Conservation (phyloP, 1,140 invertebrate species). For the Nebria ingens region DNA sequence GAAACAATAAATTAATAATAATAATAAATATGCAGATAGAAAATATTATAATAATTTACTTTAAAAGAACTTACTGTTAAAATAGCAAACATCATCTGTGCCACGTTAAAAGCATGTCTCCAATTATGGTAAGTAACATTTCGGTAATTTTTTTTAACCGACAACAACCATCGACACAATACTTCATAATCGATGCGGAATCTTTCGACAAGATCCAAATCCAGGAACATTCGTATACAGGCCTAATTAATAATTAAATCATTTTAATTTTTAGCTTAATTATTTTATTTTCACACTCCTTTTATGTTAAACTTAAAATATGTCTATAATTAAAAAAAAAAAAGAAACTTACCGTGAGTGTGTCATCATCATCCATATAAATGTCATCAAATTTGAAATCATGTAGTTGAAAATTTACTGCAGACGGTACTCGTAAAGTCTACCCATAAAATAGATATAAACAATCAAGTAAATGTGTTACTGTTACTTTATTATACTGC, state of each 20-base stretch:
- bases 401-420: constrained; percentile 69
- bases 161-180: constrained; percentile 80
- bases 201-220: constrained; percentile 78
- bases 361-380: constrained; percentile 73
- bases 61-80: constrained; percentile 73
- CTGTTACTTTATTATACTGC: too few relatives aligned
- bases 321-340: neutral
- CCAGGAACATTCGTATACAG: constrained; percentile 83
- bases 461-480: constrained; percentile 11
- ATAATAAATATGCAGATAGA: neutral
- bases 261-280: too few relatives aligned
- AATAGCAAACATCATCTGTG: constrained; percentile 94
- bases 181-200: constrained; percentile 87
- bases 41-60: constrained; percentile 8
- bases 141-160: constrained; percentile 94
- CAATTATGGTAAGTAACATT: constrained; percentile 96
- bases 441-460: too few relatives aligned
- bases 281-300: too few relatives aligned
- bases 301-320: too few relatives aligned
- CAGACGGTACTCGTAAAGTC: constrained; percentile 68
- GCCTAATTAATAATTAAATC: too few relatives aligned
- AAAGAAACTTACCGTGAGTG: constrained; percentile 48
- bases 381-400: constrained; percentile 84
- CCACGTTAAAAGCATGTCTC: constrained; percentile 92
- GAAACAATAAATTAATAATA: constrained; percentile 8